A percentile compares a stretch with the other conserved stretches of the same genome.
Evolutionary conservation across 2,113 vertebrate species (phyloP).

Genomic region (Rhegmatorhina hoffmannsi): DNA sequence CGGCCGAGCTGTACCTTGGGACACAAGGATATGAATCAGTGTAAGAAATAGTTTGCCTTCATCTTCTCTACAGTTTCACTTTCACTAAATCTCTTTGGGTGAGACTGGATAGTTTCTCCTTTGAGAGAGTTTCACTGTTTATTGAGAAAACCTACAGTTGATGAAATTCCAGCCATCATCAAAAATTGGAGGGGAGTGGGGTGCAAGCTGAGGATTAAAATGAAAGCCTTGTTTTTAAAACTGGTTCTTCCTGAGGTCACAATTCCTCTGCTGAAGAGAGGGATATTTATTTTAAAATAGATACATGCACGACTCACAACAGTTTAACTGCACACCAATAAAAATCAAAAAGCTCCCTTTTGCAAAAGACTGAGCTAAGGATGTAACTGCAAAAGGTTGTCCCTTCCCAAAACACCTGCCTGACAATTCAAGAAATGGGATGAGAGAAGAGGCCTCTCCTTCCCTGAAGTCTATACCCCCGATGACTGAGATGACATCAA

Average conservation of each 20-base stretch:
- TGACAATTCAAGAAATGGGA: background rate
- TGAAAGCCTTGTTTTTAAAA: background rate
- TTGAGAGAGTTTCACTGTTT: background rate
- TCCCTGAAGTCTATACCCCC: background rate
- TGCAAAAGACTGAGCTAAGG: background rate
- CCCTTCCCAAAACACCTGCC: background rate
- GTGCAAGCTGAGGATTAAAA: background rate
- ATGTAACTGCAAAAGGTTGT: background rate
- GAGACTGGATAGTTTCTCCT: background rate
- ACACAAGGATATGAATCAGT: background rate
- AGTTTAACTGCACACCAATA: background rate
- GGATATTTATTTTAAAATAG: background rate
- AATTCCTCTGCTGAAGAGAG: background rate
- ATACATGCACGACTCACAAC: background rate
- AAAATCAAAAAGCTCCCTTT: background rate
- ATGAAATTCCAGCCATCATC: background rate
- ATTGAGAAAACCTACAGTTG: background rate
- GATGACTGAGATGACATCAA: background rate
- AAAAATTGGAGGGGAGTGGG: background rate
- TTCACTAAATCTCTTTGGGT: background rate
- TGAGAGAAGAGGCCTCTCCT: background rate
- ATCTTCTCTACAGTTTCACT: background rate
- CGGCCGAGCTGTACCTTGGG: accelerated
- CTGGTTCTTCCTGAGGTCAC: background rate
- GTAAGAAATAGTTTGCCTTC: background rate